Evolutionary conservation across 2,888 invertebrate genomes (phyloP).

Genomic region (Seladonia tumulorum): DNA sequence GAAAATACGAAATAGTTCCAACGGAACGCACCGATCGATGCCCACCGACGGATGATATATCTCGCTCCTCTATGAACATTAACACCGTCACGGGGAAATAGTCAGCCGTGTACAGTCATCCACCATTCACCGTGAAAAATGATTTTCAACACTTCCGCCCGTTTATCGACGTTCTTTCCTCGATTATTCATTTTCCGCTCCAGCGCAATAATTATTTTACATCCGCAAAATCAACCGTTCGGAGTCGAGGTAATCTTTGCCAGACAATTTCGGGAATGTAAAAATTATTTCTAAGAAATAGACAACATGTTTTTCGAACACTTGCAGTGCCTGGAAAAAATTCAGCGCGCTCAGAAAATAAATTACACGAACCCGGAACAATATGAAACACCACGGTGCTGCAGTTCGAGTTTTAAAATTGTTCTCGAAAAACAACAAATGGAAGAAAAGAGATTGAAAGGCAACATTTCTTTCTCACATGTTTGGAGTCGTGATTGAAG

Average conservation of each 20-base stretch:
- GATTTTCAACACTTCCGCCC: not conserved
- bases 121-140: not conserved
- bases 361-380: no score
- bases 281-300: not conserved
- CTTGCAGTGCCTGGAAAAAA: no score
- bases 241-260: not conserved
- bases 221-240: not conserved
- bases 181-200: not conserved
- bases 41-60: not conserved
- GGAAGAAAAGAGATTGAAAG: no score
- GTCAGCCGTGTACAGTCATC: not conserved
- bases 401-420: no score
- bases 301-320: no score
- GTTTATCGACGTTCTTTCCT: not conserved
- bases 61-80: not conserved
- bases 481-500: no score
- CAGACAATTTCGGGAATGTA: not conserved
- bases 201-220: not conserved
- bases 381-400: no score
- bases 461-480: no score
- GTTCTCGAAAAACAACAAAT: no score
- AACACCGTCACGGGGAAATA: not conserved
- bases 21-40: not conserved
- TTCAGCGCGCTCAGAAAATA: no score
- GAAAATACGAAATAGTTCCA: constrained; percentile 20